Conservation (phyloP, 2,113 vertebrate genomes). For the Mustela lutreola region DNA sequence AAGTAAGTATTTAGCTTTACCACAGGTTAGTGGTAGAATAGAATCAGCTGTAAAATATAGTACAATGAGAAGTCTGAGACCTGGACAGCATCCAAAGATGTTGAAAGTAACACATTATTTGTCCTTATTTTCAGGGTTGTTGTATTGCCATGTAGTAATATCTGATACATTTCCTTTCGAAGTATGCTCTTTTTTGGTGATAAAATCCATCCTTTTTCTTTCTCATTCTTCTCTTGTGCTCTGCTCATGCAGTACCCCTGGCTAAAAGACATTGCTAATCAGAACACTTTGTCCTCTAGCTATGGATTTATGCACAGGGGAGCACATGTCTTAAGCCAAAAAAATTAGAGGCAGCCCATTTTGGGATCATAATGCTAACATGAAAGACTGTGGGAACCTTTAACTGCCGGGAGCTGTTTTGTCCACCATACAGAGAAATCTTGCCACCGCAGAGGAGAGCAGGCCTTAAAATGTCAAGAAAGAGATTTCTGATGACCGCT, state of each 20-base stretch:
- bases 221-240: background rate
- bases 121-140: background rate
- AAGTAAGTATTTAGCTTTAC: background rate
- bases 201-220: background rate
- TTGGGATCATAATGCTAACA: background rate
- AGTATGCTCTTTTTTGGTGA: background rate
- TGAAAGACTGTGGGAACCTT: background rate
- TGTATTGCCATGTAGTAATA: background rate
- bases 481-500: background rate
- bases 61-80: background rate
- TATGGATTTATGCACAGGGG: background rate
- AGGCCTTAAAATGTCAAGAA: background rate
- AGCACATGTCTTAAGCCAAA: background rate
- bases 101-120: background rate
- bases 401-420: background rate
- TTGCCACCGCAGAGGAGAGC: background rate
- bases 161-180: background rate
- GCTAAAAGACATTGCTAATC: background rate
- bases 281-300: background rate
- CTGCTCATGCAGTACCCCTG: background rate
- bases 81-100: background rate
- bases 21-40: background rate
- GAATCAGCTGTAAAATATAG: slow-evolving; percentile 19
- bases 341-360: background rate
- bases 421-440: background rate